Base-by-base conservation (phyloP, 2,888 invertebrate species). In the Tuta absoluta region DNA sequence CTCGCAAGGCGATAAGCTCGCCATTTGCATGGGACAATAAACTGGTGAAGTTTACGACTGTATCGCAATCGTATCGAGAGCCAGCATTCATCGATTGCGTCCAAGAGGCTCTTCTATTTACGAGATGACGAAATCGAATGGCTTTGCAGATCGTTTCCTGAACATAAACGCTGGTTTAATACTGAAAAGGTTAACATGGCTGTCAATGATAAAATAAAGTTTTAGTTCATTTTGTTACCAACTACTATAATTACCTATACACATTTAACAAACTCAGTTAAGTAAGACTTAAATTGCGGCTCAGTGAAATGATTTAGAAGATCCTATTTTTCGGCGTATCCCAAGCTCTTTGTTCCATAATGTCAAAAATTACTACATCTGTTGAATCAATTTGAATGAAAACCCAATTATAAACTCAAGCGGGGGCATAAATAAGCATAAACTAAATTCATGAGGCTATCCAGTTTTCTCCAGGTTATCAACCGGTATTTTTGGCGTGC, bases 21-120 rank as follows among this genome's bases (percentile, higher is more conserved):
- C 45, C 12, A 60, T 60, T 60, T 60, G 45, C 60, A 60, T 60
- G 24, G n/a, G 24, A 60, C 60, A 12, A 60, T 60, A 60, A 60
- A 60, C 14, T 41, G n/a, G 5, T 21, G 24, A 4, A 45, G 60
- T 60, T 60, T 60, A 60, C 60, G 45, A 24, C 45, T 23, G 45
- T 45, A 45, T 45, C 60, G 45, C 60, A 45, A 60, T 60, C 24
- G 24, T 45, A 56, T 56, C 56, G 28, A 56, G 28, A 56, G 24
- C 56, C 56, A 14, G 23, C 51, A 24, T 56, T 24, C 33, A 33
- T 33, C 28, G 56, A 56, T 56, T 56, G 33, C 56, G 14, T 56
- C 56, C 49, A 21, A 53, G 24, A 33, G 33, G 33, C 5, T 17
- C 56, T 17, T 56, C 24, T 17, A 17, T 56, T 33, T 17, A 33